phyloP scores from a whole-genome alignment of 1,140 invertebrate species.

The Ips typographus region DNA sequence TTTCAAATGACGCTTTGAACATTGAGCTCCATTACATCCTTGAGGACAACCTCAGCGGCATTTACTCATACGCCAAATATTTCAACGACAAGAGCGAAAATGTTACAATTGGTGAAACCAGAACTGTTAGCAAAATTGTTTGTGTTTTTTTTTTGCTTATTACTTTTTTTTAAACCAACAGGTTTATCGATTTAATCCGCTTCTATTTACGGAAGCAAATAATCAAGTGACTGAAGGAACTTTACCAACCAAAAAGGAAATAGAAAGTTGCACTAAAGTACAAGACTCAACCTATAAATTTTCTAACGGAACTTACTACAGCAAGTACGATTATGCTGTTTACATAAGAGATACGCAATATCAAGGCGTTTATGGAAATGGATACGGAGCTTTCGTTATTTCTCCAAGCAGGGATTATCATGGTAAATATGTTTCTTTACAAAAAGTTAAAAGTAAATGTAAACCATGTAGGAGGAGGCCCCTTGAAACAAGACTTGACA shows the following conservation, averaged over 20 bases:
- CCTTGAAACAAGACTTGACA: conserved; percentile 18
- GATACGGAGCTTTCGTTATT: conserved; percentile 20
- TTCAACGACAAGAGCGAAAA: not conserved
- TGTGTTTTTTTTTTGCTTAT: not conserved
- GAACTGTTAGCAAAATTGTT: not conserved
- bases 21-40: conserved; percentile 20
- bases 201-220: not conserved
- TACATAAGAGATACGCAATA: conserved; percentile 19
- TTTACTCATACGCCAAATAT: conserved; percentile 15
- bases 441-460: not conserved
- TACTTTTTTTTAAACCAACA: not conserved
- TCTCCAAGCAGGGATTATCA: not conserved
- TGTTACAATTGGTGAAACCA: conserved; percentile 9
- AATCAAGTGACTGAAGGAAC: conserved; percentile 2
- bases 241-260: conserved; percentile 1
- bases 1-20: not conserved
- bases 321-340: conserved; percentile 18
- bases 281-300: conserved; percentile 18
- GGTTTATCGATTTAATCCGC: conserved; percentile 12
- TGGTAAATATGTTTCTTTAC: not conserved
- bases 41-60: conserved; percentile 12
- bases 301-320: conserved; percentile 19
- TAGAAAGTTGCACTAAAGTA: conserved; percentile 1
- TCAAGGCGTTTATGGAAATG: conserved; percentile 18
- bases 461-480: conserved; percentile 2